Conservation (phyloP, 2,113 vertebrate species). For the Gallinago media region DNA sequence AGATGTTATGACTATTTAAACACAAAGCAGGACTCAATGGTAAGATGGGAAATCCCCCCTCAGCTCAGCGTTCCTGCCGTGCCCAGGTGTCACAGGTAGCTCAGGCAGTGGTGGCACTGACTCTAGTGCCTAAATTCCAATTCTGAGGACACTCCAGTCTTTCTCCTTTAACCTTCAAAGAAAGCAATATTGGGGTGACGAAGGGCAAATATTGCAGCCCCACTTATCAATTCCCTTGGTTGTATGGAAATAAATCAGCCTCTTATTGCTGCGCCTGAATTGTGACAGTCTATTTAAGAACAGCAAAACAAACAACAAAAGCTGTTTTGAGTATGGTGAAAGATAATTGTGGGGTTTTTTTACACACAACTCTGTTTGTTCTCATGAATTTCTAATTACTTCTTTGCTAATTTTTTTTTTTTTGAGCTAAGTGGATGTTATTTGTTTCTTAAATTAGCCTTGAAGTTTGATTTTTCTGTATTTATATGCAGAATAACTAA, state of each 20-base stretch:
- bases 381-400: background rate
- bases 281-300: background rate
- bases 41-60: background rate
- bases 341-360: background rate
- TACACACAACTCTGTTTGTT: background rate
- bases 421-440: background rate
- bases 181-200: background rate
- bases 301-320: background rate
- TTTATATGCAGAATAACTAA: background rate
- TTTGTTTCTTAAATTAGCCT: conserved; percentile 27
- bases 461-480: background rate
- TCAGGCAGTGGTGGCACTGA: background rate
- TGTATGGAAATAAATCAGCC: background rate
- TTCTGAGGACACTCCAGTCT: background rate
- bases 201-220: background rate
- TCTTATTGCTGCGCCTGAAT: background rate
- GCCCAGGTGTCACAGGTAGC: background rate
- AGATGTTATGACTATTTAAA: background rate
- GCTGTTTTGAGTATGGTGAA: background rate
- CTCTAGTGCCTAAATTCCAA: background rate
- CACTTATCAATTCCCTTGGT: background rate
- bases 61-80: background rate
- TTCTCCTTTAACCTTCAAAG: background rate
- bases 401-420: background rate
- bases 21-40: background rate